Base-by-base conservation (phyloP, 2,113 vertebrate genomes). In the Embiotoca jacksoni region DNA sequence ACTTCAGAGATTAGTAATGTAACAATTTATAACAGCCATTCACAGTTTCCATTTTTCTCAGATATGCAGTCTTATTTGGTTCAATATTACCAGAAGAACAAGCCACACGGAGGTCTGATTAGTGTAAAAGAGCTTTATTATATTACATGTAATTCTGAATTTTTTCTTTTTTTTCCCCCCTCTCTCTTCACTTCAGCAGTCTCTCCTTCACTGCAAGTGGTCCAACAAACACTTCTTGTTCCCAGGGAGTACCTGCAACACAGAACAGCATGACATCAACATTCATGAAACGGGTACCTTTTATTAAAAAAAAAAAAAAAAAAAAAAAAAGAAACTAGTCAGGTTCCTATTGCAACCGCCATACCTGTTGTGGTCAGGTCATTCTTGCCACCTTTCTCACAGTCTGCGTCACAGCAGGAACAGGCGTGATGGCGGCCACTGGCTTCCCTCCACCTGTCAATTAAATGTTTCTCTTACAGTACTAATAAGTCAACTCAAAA, bases 371-470 rank as follows among this genome's bases (percentile, higher is more conserved):
- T 4, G 2, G 47, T 41, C 44, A 30, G 32, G 32, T 10, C 73
- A 54, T 30, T 63, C 32, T 31, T 30, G 3, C 59, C 11, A 60
- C 41, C 49, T 41, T 64, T 47, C 8, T 63, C 72, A 60, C 90
- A 91, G 33, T 79, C 46, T 0, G 74, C n/a, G 2, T 91, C 85
- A 15, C 90, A 89, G 80, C 90, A 89, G 73, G 70, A 55, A 37
- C 90, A 91, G 5, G 46, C 47, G 0, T 49, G 7, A 72, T 89
- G 54, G n/a, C 33, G 7, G 7, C 88, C 88, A 3, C 77, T 77
- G 5, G 72, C 81, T 41, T 88, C 90, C 16, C 3, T 72, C 90
- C 90, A 91, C 74, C 90, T 91, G 81, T 65, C 57, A 64, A 67
- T 54, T n/a, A 85, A 33, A 72, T 1, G 33, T 5, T 3, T 16